A percentile compares a stretch with the other conserved stretches of the same genome.
These are phyloP conservation scores for Loris lydekkerianus DNA, from an alignment of 2,797 vertebrate genomes.

Conservation along the genomic window DNA sequence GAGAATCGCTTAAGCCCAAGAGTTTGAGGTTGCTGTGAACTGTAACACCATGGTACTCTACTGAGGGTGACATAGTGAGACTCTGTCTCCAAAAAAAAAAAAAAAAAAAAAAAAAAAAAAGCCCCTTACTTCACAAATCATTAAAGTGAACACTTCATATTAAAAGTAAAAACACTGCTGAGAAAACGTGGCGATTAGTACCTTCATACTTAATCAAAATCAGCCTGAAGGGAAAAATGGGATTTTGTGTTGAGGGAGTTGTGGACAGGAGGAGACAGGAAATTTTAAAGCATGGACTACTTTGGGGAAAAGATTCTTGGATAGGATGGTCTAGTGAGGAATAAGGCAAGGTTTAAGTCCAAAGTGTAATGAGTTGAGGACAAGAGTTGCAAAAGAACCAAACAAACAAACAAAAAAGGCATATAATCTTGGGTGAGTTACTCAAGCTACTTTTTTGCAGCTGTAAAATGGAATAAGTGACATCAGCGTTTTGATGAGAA, in stretches of 20 bases:
- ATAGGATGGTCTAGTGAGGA: not conserved
- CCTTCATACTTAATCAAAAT: conserved; percentile 9
- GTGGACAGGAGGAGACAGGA: not conserved
- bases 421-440: not conserved
- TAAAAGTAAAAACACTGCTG: conserved; percentile 35
- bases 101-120: not conserved
- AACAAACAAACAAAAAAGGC: not conserved
- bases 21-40: too few species aligned
- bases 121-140: not conserved
- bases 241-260: not conserved
- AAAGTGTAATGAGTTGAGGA: not conserved
- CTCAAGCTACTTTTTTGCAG: conserved; percentile 29
- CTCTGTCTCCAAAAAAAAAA: too few species aligned
- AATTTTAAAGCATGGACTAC: not conserved
- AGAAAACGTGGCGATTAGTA: not conserved
- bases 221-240: conserved; percentile 14
- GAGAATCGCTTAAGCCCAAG: too few species aligned
- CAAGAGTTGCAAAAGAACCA: conserved; percentile 4
- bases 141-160: conserved; percentile 37
- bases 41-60: too few species aligned
- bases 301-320: conserved; percentile 10
- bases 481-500: not conserved
- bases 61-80: fast-evolving
- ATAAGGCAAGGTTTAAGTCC: not conserved
- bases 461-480: conserved; percentile 35